These are phyloP conservation scores for Coptodon rendalli DNA, from an alignment of 2,113 vertebrate genomes.

Conservation along the genomic window DNA sequence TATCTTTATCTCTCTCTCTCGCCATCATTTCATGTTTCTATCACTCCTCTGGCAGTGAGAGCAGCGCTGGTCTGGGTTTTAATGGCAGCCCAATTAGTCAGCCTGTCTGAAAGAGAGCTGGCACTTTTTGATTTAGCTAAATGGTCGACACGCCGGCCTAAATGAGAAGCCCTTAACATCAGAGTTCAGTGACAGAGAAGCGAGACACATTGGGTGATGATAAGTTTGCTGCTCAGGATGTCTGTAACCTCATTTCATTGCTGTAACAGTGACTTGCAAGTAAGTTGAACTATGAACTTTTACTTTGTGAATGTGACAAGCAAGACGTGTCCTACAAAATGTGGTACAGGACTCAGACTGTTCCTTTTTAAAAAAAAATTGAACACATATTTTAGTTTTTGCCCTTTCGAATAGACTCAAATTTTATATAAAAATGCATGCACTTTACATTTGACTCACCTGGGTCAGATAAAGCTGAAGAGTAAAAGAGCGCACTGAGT, in stretches of 20 bases:
- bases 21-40: slow-evolving; percentile 17
- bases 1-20: slow-evolving; percentile 2
- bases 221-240: background rate
- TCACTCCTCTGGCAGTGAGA: background rate
- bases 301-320: background rate
- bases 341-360: background rate
- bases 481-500: background rate
- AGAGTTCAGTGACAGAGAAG: background rate
- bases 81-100: slow-evolving; percentile 47
- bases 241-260: background rate
- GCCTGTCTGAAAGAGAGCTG: slow-evolving; percentile 17
- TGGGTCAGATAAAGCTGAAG: background rate
- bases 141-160: background rate
- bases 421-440: background rate
- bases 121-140: slow-evolving; percentile 32
- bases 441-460: background rate
- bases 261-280: background rate
- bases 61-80: slow-evolving; percentile 1
- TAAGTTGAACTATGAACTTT: background rate
- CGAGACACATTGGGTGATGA: background rate
- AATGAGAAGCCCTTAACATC: slow-evolving; percentile 24
- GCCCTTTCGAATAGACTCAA: background rate
- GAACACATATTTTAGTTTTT: background rate
- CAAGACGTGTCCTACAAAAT: background rate
- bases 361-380: too few species aligned